These are phyloP conservation scores for Alca torda DNA, from an alignment of 2,797 vertebrate genomes.

Conservation along the genomic window DNA sequence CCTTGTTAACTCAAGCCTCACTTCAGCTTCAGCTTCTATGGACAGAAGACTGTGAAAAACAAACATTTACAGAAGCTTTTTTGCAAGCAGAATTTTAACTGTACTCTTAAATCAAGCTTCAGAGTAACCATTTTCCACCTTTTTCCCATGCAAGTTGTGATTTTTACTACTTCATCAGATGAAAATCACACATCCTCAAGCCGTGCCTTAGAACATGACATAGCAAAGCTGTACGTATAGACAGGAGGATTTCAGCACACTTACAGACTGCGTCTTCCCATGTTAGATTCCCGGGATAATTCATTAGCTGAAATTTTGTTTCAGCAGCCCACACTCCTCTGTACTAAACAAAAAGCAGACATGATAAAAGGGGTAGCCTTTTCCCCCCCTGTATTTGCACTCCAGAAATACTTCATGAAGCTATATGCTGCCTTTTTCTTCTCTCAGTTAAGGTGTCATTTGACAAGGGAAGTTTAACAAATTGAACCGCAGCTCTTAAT, in stretches of 20 bases:
- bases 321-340: neutral
- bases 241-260: neutral
- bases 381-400: neutral
- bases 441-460: neutral
- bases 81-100: neutral
- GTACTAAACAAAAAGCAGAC: neutral
- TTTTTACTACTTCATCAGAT: neutral
- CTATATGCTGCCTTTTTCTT: neutral
- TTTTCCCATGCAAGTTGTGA: neutral
- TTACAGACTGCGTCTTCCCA: neutral
- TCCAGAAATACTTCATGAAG: neutral
- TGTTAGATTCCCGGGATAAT: neutral
- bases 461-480: neutral
- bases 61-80: neutral
- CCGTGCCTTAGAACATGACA: neutral
- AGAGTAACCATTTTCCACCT: neutral
- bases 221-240: neutral
- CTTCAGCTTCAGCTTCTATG: neutral
- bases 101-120: neutral
- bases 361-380: neutral
- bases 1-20: neutral
- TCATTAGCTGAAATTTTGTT: neutral
- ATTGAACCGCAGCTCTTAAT: neutral
- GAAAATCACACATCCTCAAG: neutral
- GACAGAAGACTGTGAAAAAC: neutral